Evolutionary conservation across 2,797 vertebrate genomes (phyloP), one percentile per base, ranked within the genome.

Genomic region (Epinephelus coioides): DNA sequence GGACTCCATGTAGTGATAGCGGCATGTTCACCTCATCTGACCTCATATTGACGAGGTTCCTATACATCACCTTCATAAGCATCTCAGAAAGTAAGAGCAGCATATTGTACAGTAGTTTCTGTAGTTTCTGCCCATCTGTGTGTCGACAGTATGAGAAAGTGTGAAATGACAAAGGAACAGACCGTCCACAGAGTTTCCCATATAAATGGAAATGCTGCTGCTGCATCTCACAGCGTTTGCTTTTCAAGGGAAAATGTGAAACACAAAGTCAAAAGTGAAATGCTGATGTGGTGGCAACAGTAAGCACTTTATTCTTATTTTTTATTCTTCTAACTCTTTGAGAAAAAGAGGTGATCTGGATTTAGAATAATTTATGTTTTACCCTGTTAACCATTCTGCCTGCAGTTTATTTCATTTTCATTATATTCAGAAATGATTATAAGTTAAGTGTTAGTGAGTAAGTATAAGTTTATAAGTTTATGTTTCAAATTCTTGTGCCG

Each of bases 131-230:
- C 18, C 1, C 12, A 12, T 4, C 9, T 61, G 21, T n/a, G 30
- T 11, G 18, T 6, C 50, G 23, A 13, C 43, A 53, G 51, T 53
- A 40, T 21, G 40, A 55, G 21, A 3, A 11, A 0, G 2, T 40
- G 47, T 38, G 43, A 64, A 69, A 63, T 27, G 25, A 61, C 27
- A 50, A 43, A 53, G 19, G 1, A 40, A 57, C 65, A 38, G 3
- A 19, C 19, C 6, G 47, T 44, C 40, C 49, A 40, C 43, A 17
- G 47, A 53, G 43, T 2, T 46, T 17, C 55, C 66, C 49, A 66
- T 69, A 46, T 69, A 84, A 77, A 84, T 77, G 66, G 61, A 75
- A 75, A 85, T 63, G 40, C 21, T 14, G 34, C 7, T 62, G 34
- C 7, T 62, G 38, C 62, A 56, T 47, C 27, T 25, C 14, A 43